Evolutionary conservation across 2,113 vertebrate species (phyloP).

Genomic region (Carlito syrichta): DNA sequence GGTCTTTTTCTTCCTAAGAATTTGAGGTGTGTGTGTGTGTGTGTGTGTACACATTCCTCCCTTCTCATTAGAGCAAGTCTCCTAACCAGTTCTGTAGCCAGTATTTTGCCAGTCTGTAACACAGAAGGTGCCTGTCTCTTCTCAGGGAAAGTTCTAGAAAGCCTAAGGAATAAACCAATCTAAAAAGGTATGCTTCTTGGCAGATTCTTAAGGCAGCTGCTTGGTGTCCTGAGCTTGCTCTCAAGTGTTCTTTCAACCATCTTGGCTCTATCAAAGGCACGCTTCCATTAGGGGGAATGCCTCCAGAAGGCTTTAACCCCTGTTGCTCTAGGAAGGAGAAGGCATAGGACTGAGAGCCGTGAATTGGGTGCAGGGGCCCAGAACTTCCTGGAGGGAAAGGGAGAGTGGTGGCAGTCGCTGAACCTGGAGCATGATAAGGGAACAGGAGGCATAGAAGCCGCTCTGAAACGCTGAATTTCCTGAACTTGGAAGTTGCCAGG

Average conservation of each 20-base stretch:
- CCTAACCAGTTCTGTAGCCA: neutral
- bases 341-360: no score
- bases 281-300: neutral
- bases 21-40: neutral
- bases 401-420: neutral
- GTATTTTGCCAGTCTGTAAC: neutral
- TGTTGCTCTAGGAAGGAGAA: neutral
- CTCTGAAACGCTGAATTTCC: neutral
- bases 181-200: conserved; percentile 5
- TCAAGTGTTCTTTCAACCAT: neutral
- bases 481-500: neutral
- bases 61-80: neutral
- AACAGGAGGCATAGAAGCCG: neutral
- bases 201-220: neutral
- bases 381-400: neutral
- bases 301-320: neutral
- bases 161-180: neutral
- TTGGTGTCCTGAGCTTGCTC: neutral
- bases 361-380: neutral
- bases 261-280: neutral
- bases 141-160: neutral
- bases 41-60: neutral
- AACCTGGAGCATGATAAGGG: neutral
- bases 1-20: neutral
- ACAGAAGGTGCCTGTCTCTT: neutral